These are phyloP conservation scores for Labrus mixtus DNA, from an alignment of 2,113 vertebrate genomes.

Conservation along the genomic window DNA sequence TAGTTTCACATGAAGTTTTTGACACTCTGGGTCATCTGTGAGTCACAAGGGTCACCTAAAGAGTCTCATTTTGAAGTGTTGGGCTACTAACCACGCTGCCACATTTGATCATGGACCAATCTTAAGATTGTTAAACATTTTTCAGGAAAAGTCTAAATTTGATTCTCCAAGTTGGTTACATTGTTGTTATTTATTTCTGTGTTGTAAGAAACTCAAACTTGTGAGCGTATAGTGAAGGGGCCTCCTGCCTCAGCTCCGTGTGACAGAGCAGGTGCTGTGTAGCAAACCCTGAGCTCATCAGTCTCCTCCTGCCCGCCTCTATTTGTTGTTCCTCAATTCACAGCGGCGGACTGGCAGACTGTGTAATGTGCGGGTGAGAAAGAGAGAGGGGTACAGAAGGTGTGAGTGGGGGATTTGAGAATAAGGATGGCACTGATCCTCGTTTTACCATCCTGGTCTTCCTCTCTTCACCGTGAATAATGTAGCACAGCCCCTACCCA, in stretches of 20 bases:
- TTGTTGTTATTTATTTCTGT: slow-evolving; percentile 6
- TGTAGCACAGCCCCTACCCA: slow-evolving; percentile 88
- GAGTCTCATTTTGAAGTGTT: too few relatives aligned
- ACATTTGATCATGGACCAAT: background rate
- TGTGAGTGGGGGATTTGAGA: slow-evolving; percentile 82
- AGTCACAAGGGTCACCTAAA: too few relatives aligned
- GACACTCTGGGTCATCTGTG: too few relatives aligned
- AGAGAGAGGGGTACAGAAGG: slow-evolving; percentile 44
- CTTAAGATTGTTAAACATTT: background rate
- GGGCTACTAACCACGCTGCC: too few relatives aligned
- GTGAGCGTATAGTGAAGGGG: slow-evolving; percentile 28
- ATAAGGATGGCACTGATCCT: slow-evolving; percentile 87
- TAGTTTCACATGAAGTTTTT: too few relatives aligned
- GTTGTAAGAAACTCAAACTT: slow-evolving; percentile 39
- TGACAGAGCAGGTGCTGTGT: slow-evolving; percentile 61
- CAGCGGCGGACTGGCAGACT: slow-evolving; percentile 87
- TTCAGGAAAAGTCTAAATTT: too few relatives aligned
- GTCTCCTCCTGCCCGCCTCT: slow-evolving; percentile 64
- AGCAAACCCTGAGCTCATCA: slow-evolving; percentile 68
- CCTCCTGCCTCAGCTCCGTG: slow-evolving; percentile 38
- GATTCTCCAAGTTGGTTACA: background rate
- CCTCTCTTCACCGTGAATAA: slow-evolving; percentile 86
- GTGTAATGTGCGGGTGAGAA: slow-evolving; percentile 84
- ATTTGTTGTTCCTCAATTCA: slow-evolving; percentile 77
- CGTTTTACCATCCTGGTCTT: slow-evolving; percentile 79